A percentile compares a stretch with the other conserved stretches of the same genome.
Conservation (phyloP, 2,888 invertebrate genomes). For the Seira sanloemensis region DNA sequence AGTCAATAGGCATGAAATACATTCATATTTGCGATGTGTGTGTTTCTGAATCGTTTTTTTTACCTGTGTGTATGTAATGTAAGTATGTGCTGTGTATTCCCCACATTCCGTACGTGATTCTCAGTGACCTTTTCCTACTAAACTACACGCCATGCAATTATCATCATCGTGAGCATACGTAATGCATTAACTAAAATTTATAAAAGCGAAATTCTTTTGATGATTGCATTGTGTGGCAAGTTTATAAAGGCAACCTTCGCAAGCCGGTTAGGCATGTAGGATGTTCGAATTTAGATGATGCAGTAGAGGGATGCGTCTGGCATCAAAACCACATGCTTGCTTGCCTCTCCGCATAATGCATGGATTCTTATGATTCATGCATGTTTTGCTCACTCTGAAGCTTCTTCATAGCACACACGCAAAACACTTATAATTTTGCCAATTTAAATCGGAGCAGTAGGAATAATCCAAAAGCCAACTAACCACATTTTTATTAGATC, state of each 20-base stretch:
- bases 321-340: conserved; percentile 31
- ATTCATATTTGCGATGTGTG: neutral
- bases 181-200: conserved; percentile 27
- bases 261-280: conserved; percentile 41
- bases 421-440: neutral
- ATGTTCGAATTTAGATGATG: neutral
- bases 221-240: neutral
- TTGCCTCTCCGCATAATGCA: neutral
- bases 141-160: conserved; percentile 55
- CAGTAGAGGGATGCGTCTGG: neutral
- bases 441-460: conserved; percentile 15
- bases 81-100: neutral
- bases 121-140: conserved; percentile 59
- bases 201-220: neutral
- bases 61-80: neutral
- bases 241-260: conserved; percentile 40
- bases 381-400: too few relatives aligned
- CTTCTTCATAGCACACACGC: neutral
- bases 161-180: conserved; percentile 20
- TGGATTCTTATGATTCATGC: too few relatives aligned
- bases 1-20: conserved; percentile 49
- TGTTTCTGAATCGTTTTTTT: neutral
- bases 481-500: conserved; percentile 19
- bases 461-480: conserved; percentile 17
- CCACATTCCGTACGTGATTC: conserved; percentile 29